Base-by-base conservation (phyloP, 1,140 invertebrate species). In the Littorina saxatilis region DNA sequence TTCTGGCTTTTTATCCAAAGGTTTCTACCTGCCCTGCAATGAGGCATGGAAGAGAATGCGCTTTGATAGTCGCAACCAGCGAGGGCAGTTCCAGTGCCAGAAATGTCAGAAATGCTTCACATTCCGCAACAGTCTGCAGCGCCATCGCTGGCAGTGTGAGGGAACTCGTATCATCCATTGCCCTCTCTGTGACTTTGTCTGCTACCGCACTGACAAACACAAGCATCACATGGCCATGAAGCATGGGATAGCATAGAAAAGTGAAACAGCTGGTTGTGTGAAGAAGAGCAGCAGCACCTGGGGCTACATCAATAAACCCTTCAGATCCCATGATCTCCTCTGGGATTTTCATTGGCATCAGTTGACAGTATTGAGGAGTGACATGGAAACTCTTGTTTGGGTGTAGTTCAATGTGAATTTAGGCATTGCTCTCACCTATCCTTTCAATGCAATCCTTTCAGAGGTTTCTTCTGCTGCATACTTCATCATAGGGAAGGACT, bases 111-210 rank as follows among this genome's bases (percentile, higher is more conserved):
- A 79, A 37, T 20, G 52, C 27, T 82, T 82, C 55, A 52, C 55
- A 17, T 82, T 79, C 35, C 70, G 50, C 39, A 70, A 72, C 35
- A 82, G 76, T 52, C 77, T 82, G 7, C 77, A 61, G 52, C 76
- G 81, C 23, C 81, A 82, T 68, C 55, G 58, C 37, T 82, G 81
- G 81, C 78, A 79, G 37, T 82, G 81, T 58, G 76, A 79, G 20
- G 70, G 77, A 29, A 68, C 75, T 29, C 76, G 81, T 3, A 70
- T 79, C 55, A 43, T 82, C 40, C 61, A 23, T 13, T 82, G 81
- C 39, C 9, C 66, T 50, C 35, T 79, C 2, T 82, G 81, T 47
- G 70, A 40, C 23, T 79, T 79, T 47, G 81, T 55, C 37, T 73
- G 55, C 70, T 82, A 77, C 47, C 81, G 81, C 23, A 70, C 79